These are phyloP conservation scores for Hydraecia micacea DNA, from an alignment of 2,888 invertebrate species.

Conservation along the genomic window DNA sequence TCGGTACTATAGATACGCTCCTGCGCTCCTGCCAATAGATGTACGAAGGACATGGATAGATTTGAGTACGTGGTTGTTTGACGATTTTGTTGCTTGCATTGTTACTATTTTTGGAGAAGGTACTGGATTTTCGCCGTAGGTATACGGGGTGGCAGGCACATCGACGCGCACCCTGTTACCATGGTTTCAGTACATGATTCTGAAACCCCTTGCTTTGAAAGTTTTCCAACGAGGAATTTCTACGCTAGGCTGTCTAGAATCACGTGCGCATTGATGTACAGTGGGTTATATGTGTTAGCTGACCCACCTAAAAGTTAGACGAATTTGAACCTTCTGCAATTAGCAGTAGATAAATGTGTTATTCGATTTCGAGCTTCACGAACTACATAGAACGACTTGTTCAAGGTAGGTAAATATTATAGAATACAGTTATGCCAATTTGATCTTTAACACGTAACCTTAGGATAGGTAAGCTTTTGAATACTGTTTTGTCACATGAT, in stretches of 20 bases:
- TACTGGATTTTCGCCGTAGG: not conserved
- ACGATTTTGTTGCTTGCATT: slow-evolving; percentile 42
- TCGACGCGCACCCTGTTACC: not conserved
- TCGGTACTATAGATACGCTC: slow-evolving; percentile 44
- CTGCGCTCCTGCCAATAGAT: slow-evolving; percentile 22
- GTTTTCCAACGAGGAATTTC: not conserved
- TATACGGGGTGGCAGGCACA: not conserved
- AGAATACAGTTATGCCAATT: too few species aligned
- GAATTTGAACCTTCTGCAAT: too few species aligned
- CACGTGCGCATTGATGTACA: too few species aligned
- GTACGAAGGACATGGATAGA: slow-evolving; percentile 47
- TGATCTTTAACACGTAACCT: too few species aligned
- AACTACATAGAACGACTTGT: too few species aligned
- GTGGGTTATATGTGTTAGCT: too few species aligned
- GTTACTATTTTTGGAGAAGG: not conserved
- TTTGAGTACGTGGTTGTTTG: slow-evolving; percentile 45
- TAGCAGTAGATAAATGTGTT: too few species aligned
- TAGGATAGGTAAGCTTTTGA: too few species aligned
- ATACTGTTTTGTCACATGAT: too few species aligned
- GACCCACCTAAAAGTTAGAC: too few species aligned
- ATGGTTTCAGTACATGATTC: not conserved
- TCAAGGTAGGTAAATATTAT: too few species aligned
- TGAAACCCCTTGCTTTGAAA: not conserved
- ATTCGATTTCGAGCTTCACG: too few species aligned
- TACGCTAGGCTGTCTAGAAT: not conserved